Evolutionary conservation across 1,140 invertebrate species (phyloP), one percentile per base, ranked within the genome.

Genomic region (Apolygus lucorum): DNA sequence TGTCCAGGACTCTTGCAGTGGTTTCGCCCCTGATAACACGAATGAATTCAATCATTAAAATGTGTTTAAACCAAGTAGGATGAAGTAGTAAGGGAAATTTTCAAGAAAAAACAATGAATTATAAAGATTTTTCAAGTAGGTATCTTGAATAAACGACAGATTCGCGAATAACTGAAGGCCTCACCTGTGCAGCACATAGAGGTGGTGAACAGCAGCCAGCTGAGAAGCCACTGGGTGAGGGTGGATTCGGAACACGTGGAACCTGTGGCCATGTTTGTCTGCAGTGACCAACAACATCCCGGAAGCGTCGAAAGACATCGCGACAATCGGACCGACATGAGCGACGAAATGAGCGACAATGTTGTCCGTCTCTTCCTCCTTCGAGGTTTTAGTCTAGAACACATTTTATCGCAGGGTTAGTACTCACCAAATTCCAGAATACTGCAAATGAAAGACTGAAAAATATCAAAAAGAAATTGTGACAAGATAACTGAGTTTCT

Each of bases 161-260:
- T n/a, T n/a, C n/a, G n/a, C n/a, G n/a, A n/a, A n/a, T n/a, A n/a
- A n/a, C n/a, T n/a, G n/a, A n/a, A n/a, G n/a, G n/a, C n/a, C n/a
- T n/a, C n/a, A 90, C 22, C 96, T 85, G 78, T 98, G 93, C 49
- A 99, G 81, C 28, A 95, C 89, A 78, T 99, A 99, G 17, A 99
- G 81, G 82, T 99, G 97, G 80, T 99, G 95, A 25, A 99, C 94
- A 1, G 93, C 89, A 4, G 93, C 91, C 54, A 95, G 80, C 21
- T 88, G 87, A 25, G 94, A 87, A 0, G 92, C 90, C 29, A 88
- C 88, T 0, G 95, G 93, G 84, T 98, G 95, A 0, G 95, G 90
- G 76, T 96, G 90, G 73, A 99, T 88, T 71, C 92, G 85, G 80
- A 99, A 99, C 62, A 99, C 84, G 79, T 99, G 91, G 80, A 99